Conservation (phyloP, 2,888 invertebrate genomes). For the Epinotia bilunana region DNA sequence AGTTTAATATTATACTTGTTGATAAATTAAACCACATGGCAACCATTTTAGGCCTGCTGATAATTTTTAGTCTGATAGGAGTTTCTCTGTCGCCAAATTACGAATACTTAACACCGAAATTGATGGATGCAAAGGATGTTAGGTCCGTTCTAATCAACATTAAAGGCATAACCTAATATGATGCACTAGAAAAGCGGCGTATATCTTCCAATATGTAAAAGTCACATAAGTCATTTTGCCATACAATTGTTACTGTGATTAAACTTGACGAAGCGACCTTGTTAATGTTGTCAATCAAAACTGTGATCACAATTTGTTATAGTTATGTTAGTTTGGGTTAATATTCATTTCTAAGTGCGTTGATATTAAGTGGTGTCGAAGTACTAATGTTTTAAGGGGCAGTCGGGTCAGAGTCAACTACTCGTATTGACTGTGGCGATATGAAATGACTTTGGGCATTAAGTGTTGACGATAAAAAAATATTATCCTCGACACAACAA, state of each 20-base stretch:
- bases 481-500: too few relatives aligned
- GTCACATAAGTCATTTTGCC: neutral
- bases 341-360: neutral
- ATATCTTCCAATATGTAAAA: neutral
- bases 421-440: too few relatives aligned
- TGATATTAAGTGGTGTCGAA: neutral
- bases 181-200: neutral
- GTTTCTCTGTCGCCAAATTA: too few relatives aligned
- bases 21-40: too few relatives aligned
- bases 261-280: constrained; percentile 4
- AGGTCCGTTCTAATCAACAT: neutral
- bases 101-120: too few relatives aligned
- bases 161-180: neutral
- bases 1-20: too few relatives aligned
- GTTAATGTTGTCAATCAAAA: constrained; percentile 33
- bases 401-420: neutral
- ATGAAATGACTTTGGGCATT: too few relatives aligned
- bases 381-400: constrained; percentile 1
- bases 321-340: neutral
- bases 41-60: too few relatives aligned
- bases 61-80: too few relatives aligned
- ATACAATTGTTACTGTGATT: neutral
- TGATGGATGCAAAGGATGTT: neutral
- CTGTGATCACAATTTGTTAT: constrained; percentile 16
- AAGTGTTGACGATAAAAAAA: too few relatives aligned